Evolutionary conservation across 1,140 invertebrate genomes (phyloP), one percentile per base, ranked within the genome.

Genomic region (Drosophila rhopaloa): DNA sequence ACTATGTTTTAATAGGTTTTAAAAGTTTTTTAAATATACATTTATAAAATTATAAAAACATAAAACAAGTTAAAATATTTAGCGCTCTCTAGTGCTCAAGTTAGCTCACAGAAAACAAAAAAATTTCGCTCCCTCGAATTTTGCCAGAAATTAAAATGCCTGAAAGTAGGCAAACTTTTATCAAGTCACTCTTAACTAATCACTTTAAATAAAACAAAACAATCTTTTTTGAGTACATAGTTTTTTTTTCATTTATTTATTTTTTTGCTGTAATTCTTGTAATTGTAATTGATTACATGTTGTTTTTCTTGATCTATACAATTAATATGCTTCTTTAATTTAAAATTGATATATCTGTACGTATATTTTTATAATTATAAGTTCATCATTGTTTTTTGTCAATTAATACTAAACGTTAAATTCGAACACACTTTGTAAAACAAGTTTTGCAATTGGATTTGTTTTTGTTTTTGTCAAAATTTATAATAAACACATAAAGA

Each of bases 331-430:
- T 63, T 90, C 71, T 76, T 85, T 76, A 90, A 85, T 85, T 82
- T 82, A 80, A 84, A 82, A 90, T 84, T 90, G 79, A 90, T 90
- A 89, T 89, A 83, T 78, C 65, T 59, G 48, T 75, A 74, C 61
- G 72, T 76, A 67, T 66, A 51, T 44, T 60, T 66, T 65, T 62
- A 78, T 76, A 90, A 72, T 90, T 85, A 90, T 71, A 82, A 46
- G 53, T 86, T 79, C 62, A 62, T 66, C 59, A 51, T 65, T 82
- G 66, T 61, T 37, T 76, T 59, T 54, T 81, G 78, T 60, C 32
- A 74, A 68, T 83, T 80, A 88, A 83, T 83, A 89, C 84, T 89
- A 89, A 89, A 83, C 77, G 76, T 89, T 89, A 89, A 89, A 89
- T 89, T 89, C 84, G 84, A 84, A 85, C 81, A 85, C 81, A 85